These are phyloP conservation scores for Suncus etruscus DNA, from an alignment of 2,113 vertebrate genomes.

Conservation along the genomic window DNA sequence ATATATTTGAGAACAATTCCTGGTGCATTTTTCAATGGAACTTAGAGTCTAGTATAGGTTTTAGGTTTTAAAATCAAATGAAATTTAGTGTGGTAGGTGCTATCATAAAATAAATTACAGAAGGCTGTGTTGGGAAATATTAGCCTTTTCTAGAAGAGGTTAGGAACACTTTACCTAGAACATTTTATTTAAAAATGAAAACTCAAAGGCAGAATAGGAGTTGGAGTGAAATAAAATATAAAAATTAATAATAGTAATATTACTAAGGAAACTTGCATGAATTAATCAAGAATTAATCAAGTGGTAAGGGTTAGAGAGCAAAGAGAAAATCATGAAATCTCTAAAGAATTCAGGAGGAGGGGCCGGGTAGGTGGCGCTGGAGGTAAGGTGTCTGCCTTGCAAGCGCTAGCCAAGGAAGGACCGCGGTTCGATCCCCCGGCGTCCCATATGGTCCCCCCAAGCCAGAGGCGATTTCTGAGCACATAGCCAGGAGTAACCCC, in stretches of 20 bases:
- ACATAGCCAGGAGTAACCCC: too few species aligned
- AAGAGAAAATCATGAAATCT: background rate
- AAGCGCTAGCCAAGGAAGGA: too few species aligned
- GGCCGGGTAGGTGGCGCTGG: too few species aligned
- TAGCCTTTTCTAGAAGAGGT: background rate
- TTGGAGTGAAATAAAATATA: background rate
- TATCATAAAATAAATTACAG: background rate
- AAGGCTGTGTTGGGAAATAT: background rate
- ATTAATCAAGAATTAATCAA: background rate
- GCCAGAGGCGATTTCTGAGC: too few species aligned
- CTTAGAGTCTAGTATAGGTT: background rate
- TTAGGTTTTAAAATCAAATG: background rate
- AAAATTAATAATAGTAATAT: constrained; percentile 3
- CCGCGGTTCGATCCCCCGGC: too few species aligned
- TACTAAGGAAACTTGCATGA: background rate
- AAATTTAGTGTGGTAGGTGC: background rate
- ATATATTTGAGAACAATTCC: background rate
- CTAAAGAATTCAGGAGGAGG: background rate
- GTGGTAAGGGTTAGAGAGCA: background rate
- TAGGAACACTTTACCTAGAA: background rate
- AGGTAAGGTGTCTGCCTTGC: too few species aligned
- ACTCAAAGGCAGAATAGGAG: background rate
- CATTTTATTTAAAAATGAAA: background rate
- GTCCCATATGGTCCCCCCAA: too few species aligned
- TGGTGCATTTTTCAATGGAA: background rate